Percentiles rank a stretch among this genome's conserved stretches.
These are phyloP conservation scores for Palloptera scutellata DNA, from an alignment of 2,888 invertebrate species.

Conservation along the genomic window DNA sequence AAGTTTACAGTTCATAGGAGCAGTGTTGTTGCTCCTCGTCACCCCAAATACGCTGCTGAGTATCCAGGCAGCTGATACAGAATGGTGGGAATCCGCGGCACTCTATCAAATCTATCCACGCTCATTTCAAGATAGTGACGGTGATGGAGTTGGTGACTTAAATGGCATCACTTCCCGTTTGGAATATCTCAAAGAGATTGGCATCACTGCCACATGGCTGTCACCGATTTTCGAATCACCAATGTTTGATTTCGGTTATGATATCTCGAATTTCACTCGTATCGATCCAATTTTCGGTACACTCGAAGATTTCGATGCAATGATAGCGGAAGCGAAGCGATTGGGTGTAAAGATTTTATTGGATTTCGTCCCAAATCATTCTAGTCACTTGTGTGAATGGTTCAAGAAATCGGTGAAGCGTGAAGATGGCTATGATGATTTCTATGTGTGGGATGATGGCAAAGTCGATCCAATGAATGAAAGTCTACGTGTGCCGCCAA, in stretches of 20 bases:
- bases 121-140: conserved; percentile 84
- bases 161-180: conserved; percentile 72
- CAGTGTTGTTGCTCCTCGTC: too few species aligned
- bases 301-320: conserved; percentile 72
- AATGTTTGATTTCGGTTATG: conserved; percentile 81
- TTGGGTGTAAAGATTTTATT: conserved; percentile 68
- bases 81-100: conserved; percentile 86
- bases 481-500: conserved; percentile 32
- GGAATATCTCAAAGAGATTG: conserved; percentile 73
- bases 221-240: conserved; percentile 80
- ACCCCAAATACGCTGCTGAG: too few species aligned
- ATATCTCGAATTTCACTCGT: conserved; percentile 73
- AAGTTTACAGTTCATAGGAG: too few species aligned
- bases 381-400: conserved; percentile 85
- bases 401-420: conserved; percentile 76
- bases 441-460: conserved; percentile 78
- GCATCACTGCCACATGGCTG: conserved; percentile 74
- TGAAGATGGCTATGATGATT: conserved; percentile 73
- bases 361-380: conserved; percentile 77
- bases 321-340: conserved; percentile 67
- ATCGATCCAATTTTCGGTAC: conserved; percentile 73
- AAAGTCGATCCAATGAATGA: conserved; percentile 55
- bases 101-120: conserved; percentile 88
- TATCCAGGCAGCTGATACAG: conserved; percentile 44
- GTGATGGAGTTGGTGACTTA: conserved; percentile 86